Percentiles rank a stretch among this genome's conserved stretches.
phyloP scores from a whole-genome alignment of 1,140 invertebrate species.

The Drosophila ironensis region DNA sequence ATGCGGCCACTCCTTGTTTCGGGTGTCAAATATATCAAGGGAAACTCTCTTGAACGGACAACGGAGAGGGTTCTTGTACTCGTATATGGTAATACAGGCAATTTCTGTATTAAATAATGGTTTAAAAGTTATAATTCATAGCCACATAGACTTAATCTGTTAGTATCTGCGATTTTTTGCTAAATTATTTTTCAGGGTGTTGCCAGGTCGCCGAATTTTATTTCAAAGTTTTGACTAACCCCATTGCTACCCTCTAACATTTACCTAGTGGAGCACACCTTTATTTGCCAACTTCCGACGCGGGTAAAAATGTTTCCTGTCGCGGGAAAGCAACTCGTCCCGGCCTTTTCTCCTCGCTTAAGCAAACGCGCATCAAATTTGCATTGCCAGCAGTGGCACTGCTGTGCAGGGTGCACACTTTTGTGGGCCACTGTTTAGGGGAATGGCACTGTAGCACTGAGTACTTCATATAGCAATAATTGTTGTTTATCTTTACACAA shows the following conservation, averaged over 20 bases:
- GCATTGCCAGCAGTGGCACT: conserved; percentile 40
- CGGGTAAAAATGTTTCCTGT: conserved; percentile 59
- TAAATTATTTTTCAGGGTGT: conserved; percentile 9
- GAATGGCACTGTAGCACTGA: neutral
- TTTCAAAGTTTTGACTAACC: no score
- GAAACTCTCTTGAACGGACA: conserved; percentile 1
- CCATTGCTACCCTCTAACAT: conserved; percentile 9
- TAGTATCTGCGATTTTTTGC: neutral
- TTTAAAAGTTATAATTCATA: neutral
- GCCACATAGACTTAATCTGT: neutral
- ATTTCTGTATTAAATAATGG: neutral
- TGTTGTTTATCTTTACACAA: conserved; percentile 81
- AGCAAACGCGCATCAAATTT: conserved; percentile 66
- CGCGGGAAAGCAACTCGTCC: conserved; percentile 3
- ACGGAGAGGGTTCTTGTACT: neutral
- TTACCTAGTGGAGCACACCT: conserved; percentile 35
- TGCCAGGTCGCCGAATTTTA: neutral
- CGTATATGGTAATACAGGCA: no score
- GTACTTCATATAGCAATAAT: conserved; percentile 65
- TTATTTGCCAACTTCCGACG: conserved; percentile 64
- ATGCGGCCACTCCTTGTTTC: conserved; percentile 15
- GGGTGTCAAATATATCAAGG: neutral
- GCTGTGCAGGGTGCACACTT: conserved; percentile 39
- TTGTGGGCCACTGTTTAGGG: conserved; percentile 35
- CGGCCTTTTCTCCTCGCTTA: neutral